Base-by-base conservation (phyloP, 2,888 invertebrate genomes). In the Dyspetes luteomarginatus region DNA sequence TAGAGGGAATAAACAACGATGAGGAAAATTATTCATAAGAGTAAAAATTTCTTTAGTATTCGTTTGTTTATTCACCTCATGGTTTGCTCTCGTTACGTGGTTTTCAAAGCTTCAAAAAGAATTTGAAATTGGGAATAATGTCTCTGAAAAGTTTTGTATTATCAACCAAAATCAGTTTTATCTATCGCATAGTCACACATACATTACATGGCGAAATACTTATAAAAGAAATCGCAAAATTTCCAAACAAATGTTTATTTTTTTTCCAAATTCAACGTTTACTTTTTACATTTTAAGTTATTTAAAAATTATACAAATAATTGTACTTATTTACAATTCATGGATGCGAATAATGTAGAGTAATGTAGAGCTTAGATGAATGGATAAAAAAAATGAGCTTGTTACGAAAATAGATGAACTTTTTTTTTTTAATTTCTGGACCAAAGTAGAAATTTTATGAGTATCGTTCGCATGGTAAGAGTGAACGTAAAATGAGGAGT, bases 181-280 rank as follows among this genome's bases (percentile, higher is more conserved):
- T n/a, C n/a, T 36, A 36, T 36, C 12, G 2, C 36, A 12, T 3
- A 24, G 12, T 15, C 22, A n/a, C n/a, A n/a, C 0, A 52, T 52
- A 15, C 48, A 17, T 28, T 12, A 48, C 19, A 45, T 30, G 28
- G 17, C 19, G 19, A 24, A 65, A 30, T 9, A 50, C 4, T 48
- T 48, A 48, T 17, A 48, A 65, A 68, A 19, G 12, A 24, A 3
- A 24, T 48, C 58, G 12, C 45, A 41, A 12, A 68, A 48, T 75
- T 7, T 24, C 30, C 9, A 50, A 45, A 75, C 68, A 68, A 58
- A 26, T 60, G n/a, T 69, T 43, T 68, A 19, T 24, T 68, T 68
- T 74, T 56, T 24, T 60, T 43, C 17, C 58, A 68, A 68, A n/a
- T 60, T 22, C 2, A 64, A 9, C 45, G n/a, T 5, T 73, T 41